Conservation (phyloP, 2,113 vertebrate genomes). For the Condylura cristata region DNA sequence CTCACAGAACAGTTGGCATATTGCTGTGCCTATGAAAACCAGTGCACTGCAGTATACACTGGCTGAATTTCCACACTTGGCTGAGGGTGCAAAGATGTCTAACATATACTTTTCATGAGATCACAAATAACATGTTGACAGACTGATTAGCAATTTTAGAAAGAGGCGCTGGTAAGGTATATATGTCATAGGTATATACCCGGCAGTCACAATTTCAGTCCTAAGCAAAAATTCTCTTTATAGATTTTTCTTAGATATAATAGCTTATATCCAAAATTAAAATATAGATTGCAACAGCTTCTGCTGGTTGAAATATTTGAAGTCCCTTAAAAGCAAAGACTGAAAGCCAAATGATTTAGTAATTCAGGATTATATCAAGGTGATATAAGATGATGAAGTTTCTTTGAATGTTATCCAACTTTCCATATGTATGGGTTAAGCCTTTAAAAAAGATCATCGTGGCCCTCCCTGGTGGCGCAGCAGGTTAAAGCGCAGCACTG, state of each 20-base stretch:
- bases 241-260: conserved; percentile 51
- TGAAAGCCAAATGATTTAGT: conserved; percentile 40
- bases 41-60: not conserved
- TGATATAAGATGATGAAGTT: not conserved
- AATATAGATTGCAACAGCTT: conserved; percentile 39
- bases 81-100: not conserved
- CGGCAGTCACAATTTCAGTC: conserved; percentile 25
- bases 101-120: not conserved
- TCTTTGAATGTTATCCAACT: not conserved
- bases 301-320: conserved; percentile 31
- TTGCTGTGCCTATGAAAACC: not conserved
- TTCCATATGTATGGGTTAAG: not conserved
- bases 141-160: conserved; percentile 42
- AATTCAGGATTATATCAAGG: conserved; percentile 27
- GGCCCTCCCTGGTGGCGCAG: no score
- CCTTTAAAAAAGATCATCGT: not conserved
- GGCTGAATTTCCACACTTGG: not conserved
- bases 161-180: not conserved
- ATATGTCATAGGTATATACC: not conserved
- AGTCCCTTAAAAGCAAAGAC: conserved; percentile 33
- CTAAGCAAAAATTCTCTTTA: not conserved
- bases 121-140: conserved; percentile 9
- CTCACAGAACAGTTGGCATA: not conserved
- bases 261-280: conserved; percentile 52
- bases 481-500: no score